Conservation (phyloP, 2,797 vertebrate genomes). For the Champsocephalus gunnari region DNA sequence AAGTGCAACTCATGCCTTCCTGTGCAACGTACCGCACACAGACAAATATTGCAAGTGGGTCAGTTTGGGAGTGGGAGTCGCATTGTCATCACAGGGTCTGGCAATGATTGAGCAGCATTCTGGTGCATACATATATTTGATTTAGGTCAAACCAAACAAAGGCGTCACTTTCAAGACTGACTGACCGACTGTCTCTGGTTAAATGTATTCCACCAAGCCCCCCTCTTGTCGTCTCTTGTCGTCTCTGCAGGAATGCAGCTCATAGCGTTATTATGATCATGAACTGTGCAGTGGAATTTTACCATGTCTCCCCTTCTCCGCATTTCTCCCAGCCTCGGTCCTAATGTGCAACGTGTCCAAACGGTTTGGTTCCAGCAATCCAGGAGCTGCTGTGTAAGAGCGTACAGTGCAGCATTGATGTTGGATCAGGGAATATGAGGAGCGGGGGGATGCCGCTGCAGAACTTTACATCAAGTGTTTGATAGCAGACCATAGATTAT, state of each 20-base stretch:
- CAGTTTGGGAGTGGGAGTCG: conserved; percentile 65
- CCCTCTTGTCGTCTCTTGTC: conserved; percentile 8
- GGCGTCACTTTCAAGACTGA: conserved; percentile 61
- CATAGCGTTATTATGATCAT: conserved; percentile 74
- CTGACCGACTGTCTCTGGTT: conserved; percentile 68
- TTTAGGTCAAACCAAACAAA: conserved; percentile 83
- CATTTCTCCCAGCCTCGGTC: conserved; percentile 62
- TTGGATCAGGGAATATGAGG: conserved; percentile 30
- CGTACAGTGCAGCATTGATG: conserved; percentile 52
- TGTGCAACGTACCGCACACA: conserved; percentile 69
- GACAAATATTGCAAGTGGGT: conserved; percentile 75
- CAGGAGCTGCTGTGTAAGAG: conserved; percentile 48
- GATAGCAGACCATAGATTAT: conserved; percentile 4
- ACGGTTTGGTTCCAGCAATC: conserved; percentile 66
- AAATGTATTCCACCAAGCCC: conserved; percentile 55
- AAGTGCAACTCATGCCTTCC: conserved; percentile 81
- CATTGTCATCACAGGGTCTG: conserved; percentile 73
- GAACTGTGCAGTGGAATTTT: conserved; percentile 77
- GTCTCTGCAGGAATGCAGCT: conserved; percentile 74
- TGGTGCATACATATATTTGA: conserved; percentile 61
- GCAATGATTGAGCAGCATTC: conserved; percentile 71
- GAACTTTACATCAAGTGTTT: conserved; percentile 27
- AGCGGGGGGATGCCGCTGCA: conserved; percentile 17
- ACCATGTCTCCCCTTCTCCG: conserved; percentile 67
- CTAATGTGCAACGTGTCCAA: conserved; percentile 82